Evolutionary conservation across 2,888 invertebrate genomes (phyloP), one percentile per base, ranked within the genome.

Genomic region (Patella ulyssiponensis): DNA sequence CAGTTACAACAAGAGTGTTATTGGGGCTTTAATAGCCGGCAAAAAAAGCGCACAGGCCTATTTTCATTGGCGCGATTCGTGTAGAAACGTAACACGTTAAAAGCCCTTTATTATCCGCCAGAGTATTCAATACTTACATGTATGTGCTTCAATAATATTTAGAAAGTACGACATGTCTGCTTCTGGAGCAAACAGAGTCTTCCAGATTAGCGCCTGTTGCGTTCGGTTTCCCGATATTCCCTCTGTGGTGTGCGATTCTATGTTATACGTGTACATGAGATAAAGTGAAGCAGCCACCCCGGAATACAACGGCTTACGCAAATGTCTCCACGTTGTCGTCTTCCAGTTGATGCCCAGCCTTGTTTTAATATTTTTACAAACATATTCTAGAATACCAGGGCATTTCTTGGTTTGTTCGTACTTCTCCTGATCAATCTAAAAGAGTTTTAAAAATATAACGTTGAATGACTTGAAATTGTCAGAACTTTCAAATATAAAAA

Each of bases 231-330:
- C 44, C 7, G 44, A 44, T 44, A 44, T 44, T 7, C 44, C 44
- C 7, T 44, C 7, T 44, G 44, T 7, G 44, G 44, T 44, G 73
- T 77, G 73, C 0, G 71, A 75, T 14, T 76, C 74, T 15, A 79
- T 78, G 64, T 20, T 27, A 27, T 75, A 72, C 9, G 23, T 27
- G 12, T 44, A 52, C 12, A 74, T 64, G n/a, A 78, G 51, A 58
- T 73, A 80, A n/a, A 80, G 75, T 2, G 73, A 27, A 1, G 80
- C 80, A 14, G 77, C 80, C 74, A 80, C 64, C n/a, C 80, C 80
- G 2, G 80, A 80, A 51, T 78, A 80, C 58, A 80, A 73, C n/a
- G 80, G 80, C 73, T 80, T 80, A 44, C 78, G 74, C 33, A 80
- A 78, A 71, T 80, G 78, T 12, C 44, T 33, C 80, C 80, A 80